Percentiles rank a stretch among this genome's conserved stretches.
These are phyloP conservation scores for Sanderia malayensis DNA, from an alignment of 30 jellyfish, hydroid and myxozoan genomes.

Conservation along the genomic window DNA sequence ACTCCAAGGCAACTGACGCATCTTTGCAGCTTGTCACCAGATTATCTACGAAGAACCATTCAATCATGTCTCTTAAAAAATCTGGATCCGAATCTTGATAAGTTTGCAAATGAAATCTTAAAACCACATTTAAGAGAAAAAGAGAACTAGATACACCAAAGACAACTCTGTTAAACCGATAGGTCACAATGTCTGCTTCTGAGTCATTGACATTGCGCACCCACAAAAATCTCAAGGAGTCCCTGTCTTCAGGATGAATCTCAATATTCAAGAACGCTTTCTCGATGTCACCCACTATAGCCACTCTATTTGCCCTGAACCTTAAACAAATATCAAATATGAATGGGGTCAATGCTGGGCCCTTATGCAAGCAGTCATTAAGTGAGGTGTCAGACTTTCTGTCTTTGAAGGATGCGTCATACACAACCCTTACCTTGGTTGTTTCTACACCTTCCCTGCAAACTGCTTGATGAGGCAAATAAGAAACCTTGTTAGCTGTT, in stretches of 20 bases:
- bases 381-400: slow-evolving; percentile 7
- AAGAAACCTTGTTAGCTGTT: slow-evolving; percentile 10
- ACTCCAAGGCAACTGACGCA: not conserved
- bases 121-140: slow-evolving; percentile 20
- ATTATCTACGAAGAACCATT: slow-evolving; percentile 7
- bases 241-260: slow-evolving; percentile 39
- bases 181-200: slow-evolving; percentile 2
- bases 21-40: slow-evolving; percentile 7
- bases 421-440: slow-evolving; percentile 31
- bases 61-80: not conserved
- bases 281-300: slow-evolving; percentile 22
- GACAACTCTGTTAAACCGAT: slow-evolving; percentile 30
- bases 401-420: slow-evolving; percentile 23
- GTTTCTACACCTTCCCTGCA: slow-evolving; percentile 13
- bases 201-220: slow-evolving; percentile 2
- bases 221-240: slow-evolving; percentile 12
- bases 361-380: slow-evolving; percentile 23
- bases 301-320: slow-evolving; percentile 13
- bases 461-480: slow-evolving; percentile 52
- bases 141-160: slow-evolving; percentile 27
- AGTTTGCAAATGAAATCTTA: slow-evolving; percentile 11
- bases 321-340: slow-evolving; percentile 2
- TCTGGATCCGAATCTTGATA: slow-evolving; percentile 17
- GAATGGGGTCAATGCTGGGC: slow-evolving; percentile 19
- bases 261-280: slow-evolving; percentile 19